Evolutionary conservation across 2,113 vertebrate genomes (phyloP).

Genomic region (Rhinoderma darwinii): DNA sequence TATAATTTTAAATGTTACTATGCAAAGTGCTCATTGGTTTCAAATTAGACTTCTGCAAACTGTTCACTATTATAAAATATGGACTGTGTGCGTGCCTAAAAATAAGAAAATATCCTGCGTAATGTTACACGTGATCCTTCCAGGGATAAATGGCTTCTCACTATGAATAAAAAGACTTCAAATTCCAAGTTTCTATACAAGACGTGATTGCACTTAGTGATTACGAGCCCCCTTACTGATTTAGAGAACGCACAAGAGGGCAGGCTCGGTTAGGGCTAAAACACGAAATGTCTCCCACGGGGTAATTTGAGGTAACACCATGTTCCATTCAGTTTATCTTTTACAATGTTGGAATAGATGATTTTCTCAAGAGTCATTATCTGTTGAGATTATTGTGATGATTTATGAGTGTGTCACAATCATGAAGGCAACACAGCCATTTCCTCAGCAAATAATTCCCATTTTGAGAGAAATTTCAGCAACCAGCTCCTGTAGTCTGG

Average conservation of each 20-base stretch:
- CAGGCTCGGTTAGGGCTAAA: slow-evolving; percentile 15
- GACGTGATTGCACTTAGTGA: slow-evolving; percentile 15
- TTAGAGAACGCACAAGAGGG: neutral
- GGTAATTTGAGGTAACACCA: slow-evolving; percentile 46
- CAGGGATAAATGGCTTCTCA: neutral
- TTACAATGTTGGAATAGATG: slow-evolving; percentile 34
- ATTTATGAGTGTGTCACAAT: slow-evolving; percentile 27
- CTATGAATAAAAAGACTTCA: slow-evolving; percentile 2
- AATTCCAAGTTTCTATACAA: neutral
- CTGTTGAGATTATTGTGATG: slow-evolving; percentile 37
- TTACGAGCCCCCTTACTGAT: neutral
- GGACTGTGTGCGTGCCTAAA: neutral
- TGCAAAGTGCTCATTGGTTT: neutral
- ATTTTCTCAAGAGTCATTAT: slow-evolving; percentile 49
- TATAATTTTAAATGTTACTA: too few species aligned
- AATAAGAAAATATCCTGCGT: neutral
- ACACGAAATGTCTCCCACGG: slow-evolving; percentile 29
- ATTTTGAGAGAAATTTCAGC: neutral
- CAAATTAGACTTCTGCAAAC: neutral
- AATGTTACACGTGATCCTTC: neutral
- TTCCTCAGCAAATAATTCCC: slow-evolving; percentile 32
- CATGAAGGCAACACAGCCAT: slow-evolving; percentile 29
- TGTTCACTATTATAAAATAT: neutral
- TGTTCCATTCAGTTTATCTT: slow-evolving; percentile 13
- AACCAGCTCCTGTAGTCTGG: neutral